Percentiles rank a stretch among this genome's conserved stretches.
Evolutionary conservation across 1,140 invertebrate species (phyloP).

Genomic region (Matsumurasca onukii): DNA sequence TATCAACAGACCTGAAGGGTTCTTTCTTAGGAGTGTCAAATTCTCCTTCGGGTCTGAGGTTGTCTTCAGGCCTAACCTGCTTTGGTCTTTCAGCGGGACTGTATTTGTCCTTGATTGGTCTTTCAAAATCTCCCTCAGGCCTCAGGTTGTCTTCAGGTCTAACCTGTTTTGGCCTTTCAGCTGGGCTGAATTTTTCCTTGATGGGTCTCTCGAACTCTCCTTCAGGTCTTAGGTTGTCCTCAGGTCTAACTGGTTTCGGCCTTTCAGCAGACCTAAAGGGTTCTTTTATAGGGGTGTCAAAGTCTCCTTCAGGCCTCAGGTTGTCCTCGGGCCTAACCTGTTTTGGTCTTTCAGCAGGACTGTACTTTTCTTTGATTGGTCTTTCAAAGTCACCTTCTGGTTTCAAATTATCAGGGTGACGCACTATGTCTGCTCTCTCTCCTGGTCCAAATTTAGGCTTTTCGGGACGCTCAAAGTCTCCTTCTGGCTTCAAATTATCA

Average conservation of each 20-base stretch:
- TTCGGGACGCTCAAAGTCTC: slow-evolving; percentile 50
- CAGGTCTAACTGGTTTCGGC: slow-evolving; percentile 47
- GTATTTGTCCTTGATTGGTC: slow-evolving; percentile 42
- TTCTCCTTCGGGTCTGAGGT: slow-evolving; percentile 58
- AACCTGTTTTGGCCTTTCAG: slow-evolving; percentile 46
- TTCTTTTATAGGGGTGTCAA: slow-evolving; percentile 45
- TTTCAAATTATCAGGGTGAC: slow-evolving; percentile 53
- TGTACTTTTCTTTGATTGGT: slow-evolving; percentile 51
- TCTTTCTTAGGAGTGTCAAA: slow-evolving; percentile 46
- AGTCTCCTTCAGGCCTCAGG: slow-evolving; percentile 62
- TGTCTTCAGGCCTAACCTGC: slow-evolving; percentile 42
- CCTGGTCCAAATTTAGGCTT: slow-evolving; percentile 43
- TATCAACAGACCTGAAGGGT: slow-evolving; percentile 53
- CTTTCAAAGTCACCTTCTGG: slow-evolving; percentile 51
- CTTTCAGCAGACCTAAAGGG: slow-evolving; percentile 35
- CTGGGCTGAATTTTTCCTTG: slow-evolving; percentile 42
- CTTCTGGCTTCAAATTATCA: slow-evolving; percentile 47
- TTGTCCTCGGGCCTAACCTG: slow-evolving; percentile 53
- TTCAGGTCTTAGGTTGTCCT: slow-evolving; percentile 51
- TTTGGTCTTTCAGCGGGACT: slow-evolving; percentile 45
- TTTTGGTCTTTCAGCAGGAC: slow-evolving; percentile 45
- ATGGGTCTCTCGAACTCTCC: slow-evolving; percentile 50
- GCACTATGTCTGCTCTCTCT: slow-evolving; percentile 49
- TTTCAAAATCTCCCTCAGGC: slow-evolving; percentile 57
- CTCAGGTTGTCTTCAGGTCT: slow-evolving; percentile 55